A percentile compares a stretch with the other conserved stretches of the same genome.
Conservation (phyloP, 2,888 invertebrate species). For the Catocala sponsa region DNA sequence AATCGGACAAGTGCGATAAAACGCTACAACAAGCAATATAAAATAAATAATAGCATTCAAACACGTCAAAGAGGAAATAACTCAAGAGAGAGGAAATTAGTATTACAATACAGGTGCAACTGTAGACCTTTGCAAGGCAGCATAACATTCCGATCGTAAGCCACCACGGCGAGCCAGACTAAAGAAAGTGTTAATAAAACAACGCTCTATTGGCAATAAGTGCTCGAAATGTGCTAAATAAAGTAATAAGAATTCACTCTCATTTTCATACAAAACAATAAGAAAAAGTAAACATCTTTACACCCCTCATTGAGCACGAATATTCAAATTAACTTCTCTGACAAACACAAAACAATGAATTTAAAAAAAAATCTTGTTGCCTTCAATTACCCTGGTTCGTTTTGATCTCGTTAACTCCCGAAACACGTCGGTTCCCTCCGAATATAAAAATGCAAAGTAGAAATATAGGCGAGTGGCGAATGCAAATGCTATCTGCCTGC, state of each 20-base stretch:
- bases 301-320: constrained; percentile 16
- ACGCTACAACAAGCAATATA: not conserved
- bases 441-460: constrained; percentile 72
- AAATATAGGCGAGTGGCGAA: constrained; percentile 53
- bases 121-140: constrained; percentile 36
- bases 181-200: constrained; percentile 28
- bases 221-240: constrained; percentile 15
- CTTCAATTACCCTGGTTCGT: constrained; percentile 54
- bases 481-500: constrained; percentile 46
- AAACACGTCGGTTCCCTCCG: constrained; percentile 67
- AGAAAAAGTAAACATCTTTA: constrained; percentile 6
- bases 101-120: constrained; percentile 42
- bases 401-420: constrained; percentile 66
- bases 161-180: constrained; percentile 18
- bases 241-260: constrained; percentile 23
- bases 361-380: constrained; percentile 35
- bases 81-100: constrained; percentile 43
- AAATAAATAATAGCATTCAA: no score
- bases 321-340: constrained; percentile 17
- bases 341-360: constrained; percentile 25
- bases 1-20: no score
- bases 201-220: constrained; percentile 21
- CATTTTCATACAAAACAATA: constrained; percentile 10
- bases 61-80: constrained; percentile 34
- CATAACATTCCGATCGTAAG: constrained; percentile 34